A percentile compares a stretch with the other conserved stretches of the same genome.
Conservation (phyloP, 2,113 vertebrate species). For the Halcyon senegalensis region DNA sequence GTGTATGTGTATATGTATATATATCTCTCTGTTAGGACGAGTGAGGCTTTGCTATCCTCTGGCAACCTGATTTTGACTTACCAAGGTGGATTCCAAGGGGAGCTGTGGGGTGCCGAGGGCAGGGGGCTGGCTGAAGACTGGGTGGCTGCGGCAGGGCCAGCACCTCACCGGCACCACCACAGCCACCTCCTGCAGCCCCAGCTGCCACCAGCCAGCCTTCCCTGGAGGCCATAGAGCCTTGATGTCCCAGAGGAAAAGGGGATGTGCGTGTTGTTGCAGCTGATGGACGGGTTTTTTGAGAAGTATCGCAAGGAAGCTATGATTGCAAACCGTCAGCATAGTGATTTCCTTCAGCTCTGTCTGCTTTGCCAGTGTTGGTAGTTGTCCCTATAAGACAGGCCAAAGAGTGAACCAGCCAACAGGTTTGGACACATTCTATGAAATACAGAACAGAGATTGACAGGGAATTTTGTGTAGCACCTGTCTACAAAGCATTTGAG, state of each 20-base stretch:
- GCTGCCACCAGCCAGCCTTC: background rate
- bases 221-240: no score
- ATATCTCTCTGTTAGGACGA: no score
- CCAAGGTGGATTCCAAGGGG: background rate
- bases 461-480: background rate
- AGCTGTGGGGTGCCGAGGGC: no score
- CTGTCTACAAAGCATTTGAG: background rate
- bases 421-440: background rate
- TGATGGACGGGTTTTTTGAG: accelerated
- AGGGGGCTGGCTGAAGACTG: background rate
- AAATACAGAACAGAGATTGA: no score
- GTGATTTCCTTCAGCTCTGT: background rate
- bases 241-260: no score
- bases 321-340: accelerated
- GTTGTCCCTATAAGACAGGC: background rate
- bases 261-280: accelerated
- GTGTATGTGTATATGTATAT: no score
- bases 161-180: background rate
- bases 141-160: no score
- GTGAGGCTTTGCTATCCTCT: background rate
- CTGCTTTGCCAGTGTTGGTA: background rate
- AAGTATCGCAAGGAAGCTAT: background rate
- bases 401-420: background rate
- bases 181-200: background rate
- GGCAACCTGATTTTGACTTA: background rate